Percentiles rank a stretch among this genome's conserved stretches.
Evolutionary conservation across 2,797 vertebrate species (phyloP).

Genomic region (Falco biarmicus): DNA sequence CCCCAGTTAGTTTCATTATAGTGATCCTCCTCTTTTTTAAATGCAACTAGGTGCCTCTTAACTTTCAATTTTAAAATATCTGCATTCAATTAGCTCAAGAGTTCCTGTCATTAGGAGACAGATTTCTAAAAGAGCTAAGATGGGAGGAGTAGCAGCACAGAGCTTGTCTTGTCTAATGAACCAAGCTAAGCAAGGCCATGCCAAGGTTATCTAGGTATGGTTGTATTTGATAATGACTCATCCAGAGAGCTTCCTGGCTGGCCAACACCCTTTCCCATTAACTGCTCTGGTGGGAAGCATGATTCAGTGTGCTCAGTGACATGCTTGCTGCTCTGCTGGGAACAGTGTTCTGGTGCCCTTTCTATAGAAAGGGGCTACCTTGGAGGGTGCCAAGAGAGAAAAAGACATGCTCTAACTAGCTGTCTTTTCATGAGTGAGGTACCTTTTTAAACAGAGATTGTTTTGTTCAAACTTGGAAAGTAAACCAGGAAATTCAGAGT

Average conservation of each 20-base stretch:
- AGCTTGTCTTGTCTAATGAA: neutral
- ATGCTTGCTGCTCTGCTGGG: neutral
- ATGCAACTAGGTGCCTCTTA: neutral
- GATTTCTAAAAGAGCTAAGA: neutral
- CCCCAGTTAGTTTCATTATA: neutral
- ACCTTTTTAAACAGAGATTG: neutral
- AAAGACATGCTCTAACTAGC: neutral
- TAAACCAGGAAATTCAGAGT: neutral
- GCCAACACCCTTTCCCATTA: slow-evolving; percentile 5
- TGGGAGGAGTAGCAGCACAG: neutral
- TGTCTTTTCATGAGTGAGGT: neutral
- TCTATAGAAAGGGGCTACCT: neutral
- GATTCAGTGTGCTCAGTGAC: neutral
- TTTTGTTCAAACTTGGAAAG: neutral
- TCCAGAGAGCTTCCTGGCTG: slow-evolving; percentile 1
- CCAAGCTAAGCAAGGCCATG: neutral
- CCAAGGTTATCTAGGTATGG: slow-evolving; percentile 47
- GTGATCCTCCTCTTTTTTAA: neutral
- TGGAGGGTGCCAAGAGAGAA: neutral
- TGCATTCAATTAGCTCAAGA: fast-evolving
- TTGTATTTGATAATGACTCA: slow-evolving; percentile 24
- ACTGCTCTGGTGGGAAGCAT: neutral
- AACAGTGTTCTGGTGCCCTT: neutral
- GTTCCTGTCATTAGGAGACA: neutral
- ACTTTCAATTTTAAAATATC: neutral